Evolutionary conservation across 2,113 vertebrate genomes (phyloP).

Genomic region (Neopipo cinnamomea): DNA sequence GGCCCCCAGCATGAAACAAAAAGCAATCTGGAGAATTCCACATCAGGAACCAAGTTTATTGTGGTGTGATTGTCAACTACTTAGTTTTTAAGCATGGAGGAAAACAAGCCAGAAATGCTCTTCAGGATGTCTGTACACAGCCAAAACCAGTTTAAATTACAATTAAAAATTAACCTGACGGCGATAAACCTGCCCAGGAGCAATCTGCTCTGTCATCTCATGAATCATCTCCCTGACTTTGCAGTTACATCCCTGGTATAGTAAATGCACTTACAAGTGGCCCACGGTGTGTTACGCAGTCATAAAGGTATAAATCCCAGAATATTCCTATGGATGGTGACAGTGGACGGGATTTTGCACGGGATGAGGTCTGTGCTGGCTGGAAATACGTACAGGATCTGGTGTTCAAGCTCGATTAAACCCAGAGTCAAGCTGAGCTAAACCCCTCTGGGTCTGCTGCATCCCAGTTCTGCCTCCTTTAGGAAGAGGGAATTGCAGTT

Average conservation of each 20-base stretch:
- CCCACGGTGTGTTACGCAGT: background rate
- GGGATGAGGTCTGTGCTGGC: background rate
- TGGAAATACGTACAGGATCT: background rate
- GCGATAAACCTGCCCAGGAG: background rate
- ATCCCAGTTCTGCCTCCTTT: rapidly evolving
- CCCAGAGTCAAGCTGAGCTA: background rate
- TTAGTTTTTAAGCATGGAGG: background rate
- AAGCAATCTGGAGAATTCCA: background rate
- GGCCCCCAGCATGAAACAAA: background rate
- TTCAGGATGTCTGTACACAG: constrained; percentile 15
- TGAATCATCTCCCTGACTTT: constrained; percentile 51
- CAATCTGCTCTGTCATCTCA: background rate
- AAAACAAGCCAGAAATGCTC: constrained; percentile 22
- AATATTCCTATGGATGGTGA: background rate
- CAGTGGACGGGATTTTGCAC: background rate
- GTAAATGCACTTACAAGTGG: background rate
- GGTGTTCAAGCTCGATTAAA: background rate
- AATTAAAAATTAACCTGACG: constrained; percentile 41
- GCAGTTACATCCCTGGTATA: background rate
- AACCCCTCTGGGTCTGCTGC: background rate
- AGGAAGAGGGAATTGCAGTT: background rate
- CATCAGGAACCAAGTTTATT: background rate
- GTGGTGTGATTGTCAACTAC: constrained; percentile 71
- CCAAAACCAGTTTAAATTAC: constrained; percentile 50
- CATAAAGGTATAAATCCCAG: background rate